Evolutionary conservation across 2,797 vertebrate species (phyloP).

Genomic region (Falco cherrug): DNA sequence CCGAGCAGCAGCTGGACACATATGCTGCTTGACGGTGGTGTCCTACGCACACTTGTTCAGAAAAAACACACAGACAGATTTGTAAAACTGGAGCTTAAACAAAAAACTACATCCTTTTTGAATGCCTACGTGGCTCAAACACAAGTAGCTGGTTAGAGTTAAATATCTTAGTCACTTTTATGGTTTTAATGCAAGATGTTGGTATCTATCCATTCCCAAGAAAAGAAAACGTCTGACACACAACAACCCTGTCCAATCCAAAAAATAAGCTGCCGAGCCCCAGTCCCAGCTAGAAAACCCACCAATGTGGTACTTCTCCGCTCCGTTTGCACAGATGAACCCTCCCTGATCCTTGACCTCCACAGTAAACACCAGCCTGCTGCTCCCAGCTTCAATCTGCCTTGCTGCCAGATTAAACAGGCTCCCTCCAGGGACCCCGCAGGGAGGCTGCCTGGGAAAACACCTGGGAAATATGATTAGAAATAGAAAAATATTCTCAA

Average conservation of each 20-base stretch:
- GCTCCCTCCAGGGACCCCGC: not conserved
- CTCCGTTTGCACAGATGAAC: not conserved
- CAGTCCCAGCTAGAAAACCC: not conserved
- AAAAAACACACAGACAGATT: not conserved
- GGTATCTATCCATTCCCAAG: not conserved
- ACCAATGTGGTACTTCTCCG: not conserved
- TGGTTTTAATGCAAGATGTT: not conserved
- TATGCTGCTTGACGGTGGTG: not conserved
- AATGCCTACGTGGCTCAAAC: not conserved
- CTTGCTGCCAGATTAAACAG: not conserved
- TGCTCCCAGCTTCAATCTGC: not conserved
- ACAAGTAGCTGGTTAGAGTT: not conserved
- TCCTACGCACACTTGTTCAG: not conserved
- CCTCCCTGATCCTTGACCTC: fast-evolving
- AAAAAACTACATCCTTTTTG: not conserved
- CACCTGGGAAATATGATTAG: not conserved
- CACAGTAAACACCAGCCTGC: not conserved
- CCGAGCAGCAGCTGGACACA: not conserved
- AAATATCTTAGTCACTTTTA: not conserved
- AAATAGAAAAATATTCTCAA: not conserved
- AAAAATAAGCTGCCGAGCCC: not conserved
- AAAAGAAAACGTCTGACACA: not conserved
- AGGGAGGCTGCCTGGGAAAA: not conserved
- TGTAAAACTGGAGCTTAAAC: not conserved
- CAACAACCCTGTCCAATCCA: not conserved